A percentile compares a stretch with the other conserved stretches of the same genome.
Evolutionary conservation across 2,888 invertebrate genomes (phyloP).

Genomic region (Lycophotia porphyrea): DNA sequence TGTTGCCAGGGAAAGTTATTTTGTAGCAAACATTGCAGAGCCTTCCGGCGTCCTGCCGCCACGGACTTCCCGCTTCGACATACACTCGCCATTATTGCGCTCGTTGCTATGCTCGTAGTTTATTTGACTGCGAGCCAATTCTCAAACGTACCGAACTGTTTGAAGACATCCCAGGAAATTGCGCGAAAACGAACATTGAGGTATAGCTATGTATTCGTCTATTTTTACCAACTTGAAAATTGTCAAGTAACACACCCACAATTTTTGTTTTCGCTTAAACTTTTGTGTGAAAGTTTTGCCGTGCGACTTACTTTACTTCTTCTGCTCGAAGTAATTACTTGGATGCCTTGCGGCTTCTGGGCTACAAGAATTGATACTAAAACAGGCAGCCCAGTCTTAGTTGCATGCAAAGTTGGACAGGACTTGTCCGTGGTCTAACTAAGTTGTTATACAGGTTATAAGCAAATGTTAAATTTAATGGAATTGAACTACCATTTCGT

Average conservation of each 20-base stretch:
- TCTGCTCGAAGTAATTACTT: constrained; percentile 26
- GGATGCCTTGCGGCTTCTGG: constrained; percentile 5
- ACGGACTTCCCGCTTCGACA: constrained; percentile 54
- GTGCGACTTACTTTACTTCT: constrained; percentile 14
- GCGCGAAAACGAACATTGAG: constrained; percentile 18
- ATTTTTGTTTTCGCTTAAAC: constrained; percentile 3
- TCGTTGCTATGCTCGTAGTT: constrained; percentile 47
- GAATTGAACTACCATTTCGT: constrained; percentile 74
- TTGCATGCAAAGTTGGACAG: constrained; percentile 42
- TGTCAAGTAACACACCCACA: background rate
- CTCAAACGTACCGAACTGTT: constrained; percentile 34
- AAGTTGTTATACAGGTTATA: constrained; percentile 44
- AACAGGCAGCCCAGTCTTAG: constrained; percentile 16
- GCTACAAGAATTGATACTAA: constrained; percentile 19
- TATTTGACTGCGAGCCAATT: constrained; percentile 67
- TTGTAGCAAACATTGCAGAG: constrained; percentile 69
- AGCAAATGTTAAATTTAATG: constrained; percentile 68
- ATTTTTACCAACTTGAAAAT: constrained; percentile 4
- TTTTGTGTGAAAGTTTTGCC: background rate
- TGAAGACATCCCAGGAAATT: constrained; percentile 38
- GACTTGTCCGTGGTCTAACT: constrained; percentile 33
- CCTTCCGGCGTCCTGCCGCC: constrained; percentile 75
- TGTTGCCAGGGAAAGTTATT: constrained; percentile 71
- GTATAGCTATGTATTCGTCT: too few relatives aligned
- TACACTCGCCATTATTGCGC: constrained; percentile 54